These are phyloP conservation scores for Noctuana brunneofusca DNA, from an alignment of 2,888 invertebrate genomes.

Conservation along the genomic window DNA sequence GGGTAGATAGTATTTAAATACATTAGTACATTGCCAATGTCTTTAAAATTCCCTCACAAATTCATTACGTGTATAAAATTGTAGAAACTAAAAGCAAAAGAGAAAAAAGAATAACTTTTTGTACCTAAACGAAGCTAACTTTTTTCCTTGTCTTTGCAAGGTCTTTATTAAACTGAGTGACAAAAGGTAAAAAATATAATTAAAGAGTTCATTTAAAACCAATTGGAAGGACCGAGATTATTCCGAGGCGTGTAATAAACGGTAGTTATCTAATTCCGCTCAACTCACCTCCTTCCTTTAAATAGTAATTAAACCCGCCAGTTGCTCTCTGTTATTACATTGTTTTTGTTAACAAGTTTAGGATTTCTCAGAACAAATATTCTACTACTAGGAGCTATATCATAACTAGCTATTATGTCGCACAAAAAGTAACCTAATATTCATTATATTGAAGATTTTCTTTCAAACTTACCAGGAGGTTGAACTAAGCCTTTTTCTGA, in stretches of 20 bases:
- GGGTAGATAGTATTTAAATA: too few relatives aligned
- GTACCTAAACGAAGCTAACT: not conserved
- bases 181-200: constrained; percentile 23
- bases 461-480: too few relatives aligned
- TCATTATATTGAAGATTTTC: too few relatives aligned
- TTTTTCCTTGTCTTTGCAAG: constrained; percentile 5
- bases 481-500: too few relatives aligned
- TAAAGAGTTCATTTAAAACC: constrained; percentile 19
- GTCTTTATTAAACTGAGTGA: constrained; percentile 13
- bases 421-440: too few relatives aligned
- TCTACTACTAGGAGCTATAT: too few relatives aligned
- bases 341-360: too few relatives aligned
- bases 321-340: not conserved
- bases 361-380: too few relatives aligned
- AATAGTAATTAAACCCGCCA: constrained; percentile 12
- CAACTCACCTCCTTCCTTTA: constrained; percentile 1
- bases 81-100: not conserved
- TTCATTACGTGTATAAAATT: not conserved
- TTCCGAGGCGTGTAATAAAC: constrained; percentile 15
- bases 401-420: too few relatives aligned
- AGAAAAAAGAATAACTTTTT: not conserved
- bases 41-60: not conserved
- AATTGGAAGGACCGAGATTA: constrained; percentile 19
- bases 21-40: too few relatives aligned
- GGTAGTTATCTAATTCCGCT: constrained; percentile 13